These are phyloP conservation scores for Drosophila obscura DNA, from an alignment of 1,140 invertebrate genomes.

Conservation along the genomic window DNA sequence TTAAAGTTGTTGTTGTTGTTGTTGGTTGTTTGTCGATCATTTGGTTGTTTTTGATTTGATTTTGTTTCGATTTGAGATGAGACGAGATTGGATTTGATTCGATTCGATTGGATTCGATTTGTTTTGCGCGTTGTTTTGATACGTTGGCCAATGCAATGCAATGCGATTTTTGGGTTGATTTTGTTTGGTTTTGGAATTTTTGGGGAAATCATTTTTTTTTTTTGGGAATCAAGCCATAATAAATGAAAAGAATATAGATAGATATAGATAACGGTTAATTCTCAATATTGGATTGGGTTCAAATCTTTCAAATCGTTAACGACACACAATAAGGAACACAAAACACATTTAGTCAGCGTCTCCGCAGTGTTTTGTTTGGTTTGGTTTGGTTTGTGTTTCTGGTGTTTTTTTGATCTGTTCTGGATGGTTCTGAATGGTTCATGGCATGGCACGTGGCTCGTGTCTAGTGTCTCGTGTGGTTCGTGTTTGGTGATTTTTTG, in stretches of 20 bases:
- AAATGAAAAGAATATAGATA: conserved; percentile 72
- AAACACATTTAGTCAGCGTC: conserved; percentile 45
- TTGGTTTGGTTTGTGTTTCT: not conserved
- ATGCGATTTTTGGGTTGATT: conserved; percentile 25
- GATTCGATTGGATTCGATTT: conserved; percentile 25
- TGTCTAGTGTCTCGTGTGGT: conserved; percentile 5
- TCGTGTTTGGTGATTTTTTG: conserved; percentile 17
- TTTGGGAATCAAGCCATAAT: conserved; percentile 45
- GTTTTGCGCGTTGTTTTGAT: conserved; percentile 44
- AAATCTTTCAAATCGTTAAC: conserved; percentile 28
- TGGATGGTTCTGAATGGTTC: no score
- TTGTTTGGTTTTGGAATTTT: conserved; percentile 33
- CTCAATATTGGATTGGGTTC: conserved; percentile 43
- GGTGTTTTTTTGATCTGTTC: no score
- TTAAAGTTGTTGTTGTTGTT: conserved; percentile 66
- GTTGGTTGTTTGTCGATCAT: conserved; percentile 57
- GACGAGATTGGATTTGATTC: conserved; percentile 16
- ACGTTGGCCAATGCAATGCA: conserved; percentile 63
- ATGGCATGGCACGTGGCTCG: conserved; percentile 5
- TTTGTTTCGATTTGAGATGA: conserved; percentile 32
- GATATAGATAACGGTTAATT: conserved; percentile 61
- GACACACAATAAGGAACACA: conserved; percentile 59
- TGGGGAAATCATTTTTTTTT: conserved; percentile 36
- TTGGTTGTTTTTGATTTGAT: conserved; percentile 17
- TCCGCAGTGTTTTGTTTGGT: not conserved